phyloP scores from a whole-genome alignment of 1,140 invertebrate species.

The Plutomurus gul region DNA sequence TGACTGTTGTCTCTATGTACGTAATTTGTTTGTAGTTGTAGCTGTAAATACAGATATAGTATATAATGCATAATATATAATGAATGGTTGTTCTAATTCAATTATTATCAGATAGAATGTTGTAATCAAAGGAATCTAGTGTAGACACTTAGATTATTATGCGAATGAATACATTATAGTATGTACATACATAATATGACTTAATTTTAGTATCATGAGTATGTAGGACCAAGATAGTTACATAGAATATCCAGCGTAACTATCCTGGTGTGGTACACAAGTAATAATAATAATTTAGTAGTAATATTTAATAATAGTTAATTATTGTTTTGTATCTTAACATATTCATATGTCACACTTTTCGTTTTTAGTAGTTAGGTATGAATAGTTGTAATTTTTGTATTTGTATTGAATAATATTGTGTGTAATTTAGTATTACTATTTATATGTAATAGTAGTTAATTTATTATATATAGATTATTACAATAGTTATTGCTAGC shows the following conservation, averaged over 20 bases:
- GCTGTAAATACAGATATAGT: too few relatives aligned
- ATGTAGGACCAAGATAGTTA: too few relatives aligned
- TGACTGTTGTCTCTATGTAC: too few relatives aligned
- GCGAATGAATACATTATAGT: too few relatives aligned
- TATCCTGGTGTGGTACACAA: background rate
- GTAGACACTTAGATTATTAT: too few relatives aligned
- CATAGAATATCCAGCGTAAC: too few relatives aligned
- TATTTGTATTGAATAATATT: background rate
- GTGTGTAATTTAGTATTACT: background rate
- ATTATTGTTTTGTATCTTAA: too few relatives aligned
- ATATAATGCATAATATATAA: background rate
- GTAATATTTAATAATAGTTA: background rate
- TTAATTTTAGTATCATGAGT: background rate
- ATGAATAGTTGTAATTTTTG: background rate
- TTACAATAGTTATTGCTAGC: constrained; percentile 60
- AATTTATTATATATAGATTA: constrained; percentile 16
- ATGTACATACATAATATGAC: background rate
- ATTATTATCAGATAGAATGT: background rate
- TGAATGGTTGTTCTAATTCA: background rate
- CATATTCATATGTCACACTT: constrained; percentile 21
- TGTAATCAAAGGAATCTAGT: too few relatives aligned
- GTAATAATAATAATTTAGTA: constrained; percentile 4
- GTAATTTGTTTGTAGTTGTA: too few relatives aligned
- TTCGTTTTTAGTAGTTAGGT: too few relatives aligned
- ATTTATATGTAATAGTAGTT: background rate